Evolutionary conservation across 2,888 invertebrate genomes (phyloP), one percentile per base, ranked within the genome.

Genomic region (Coenonympha glycerion): DNA sequence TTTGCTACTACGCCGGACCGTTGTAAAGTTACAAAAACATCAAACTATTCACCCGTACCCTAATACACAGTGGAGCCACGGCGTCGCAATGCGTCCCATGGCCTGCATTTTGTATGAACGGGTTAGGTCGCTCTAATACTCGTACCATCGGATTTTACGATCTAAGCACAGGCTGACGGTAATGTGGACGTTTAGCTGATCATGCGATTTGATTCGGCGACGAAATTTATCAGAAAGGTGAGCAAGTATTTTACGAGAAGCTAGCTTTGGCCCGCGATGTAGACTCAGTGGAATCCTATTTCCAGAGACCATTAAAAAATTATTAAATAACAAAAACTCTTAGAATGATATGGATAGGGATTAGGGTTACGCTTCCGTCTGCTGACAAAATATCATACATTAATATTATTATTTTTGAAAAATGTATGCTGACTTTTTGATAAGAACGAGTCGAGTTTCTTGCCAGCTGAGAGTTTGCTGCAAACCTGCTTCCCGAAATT

Each of bases 61-160:
- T 54, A 51, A 54, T 54, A 48, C 37, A 31, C 30, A 52, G 37
- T 42, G 41, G 40, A 24, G 26, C 41, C 21, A 36, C 47, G 26
- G 28, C 47, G 56, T 51, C 54, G 56, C 58, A 58, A 19, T 58
- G 54, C 58, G 54, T 46, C 53, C 49, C 40, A 49, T 39, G 30
- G 45, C 18, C 39, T 56, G 53, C 53, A 54, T 52, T 56, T 53
- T 53, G 51, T 50, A 56, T 54, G 52, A 58, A 58, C 46, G 52
- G 44, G 40, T 45, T 41, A 49, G 46, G 28, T 41, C 21, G 31
- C 45, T 46, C 49, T 56, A 53, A 54, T 49, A n/a, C n/a, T n/a
- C n/a, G n/a, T n/a, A 46, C 51, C 53, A 52, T 56, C 42, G 41
- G 51, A 56, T 54, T 54, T 52, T 52, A 56, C 54, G 56, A 56